Base-by-base conservation (phyloP, 1,140 invertebrate species). In the Neelides sp. region DNA sequence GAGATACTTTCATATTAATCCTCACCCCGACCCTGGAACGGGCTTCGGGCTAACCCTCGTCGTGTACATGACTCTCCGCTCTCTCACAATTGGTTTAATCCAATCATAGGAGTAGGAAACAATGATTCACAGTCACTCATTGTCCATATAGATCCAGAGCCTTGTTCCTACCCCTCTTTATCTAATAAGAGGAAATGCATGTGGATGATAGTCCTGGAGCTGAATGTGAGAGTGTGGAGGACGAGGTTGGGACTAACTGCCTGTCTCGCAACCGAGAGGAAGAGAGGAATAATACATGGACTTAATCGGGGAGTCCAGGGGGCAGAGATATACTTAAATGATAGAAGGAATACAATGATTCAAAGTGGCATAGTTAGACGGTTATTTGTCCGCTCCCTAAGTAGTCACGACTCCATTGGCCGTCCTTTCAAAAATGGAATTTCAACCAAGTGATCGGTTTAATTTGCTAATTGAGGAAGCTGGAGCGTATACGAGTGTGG, bases 381-480 rank as follows among this genome's bases (percentile, higher is more conserved):
- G 4, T 37, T n/a, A 5, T 5, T 7, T 37, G 5, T 4, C 35
- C 35, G n/a, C 20, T 15, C n/a, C 20, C 4, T 19, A 37, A 37
- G n/a, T 19, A 37, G 20, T n/a, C n/a, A n/a, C n/a, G n/a, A n/a
- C n/a, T n/a, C n/a, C n/a, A n/a, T n/a, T n/a, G n/a, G n/a, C n/a
- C n/a, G n/a, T n/a, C n/a, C n/a, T n/a, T n/a, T n/a, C n/a, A n/a
- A n/a, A n/a, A n/a, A n/a, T n/a, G n/a, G n/a, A n/a, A n/a, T n/a
- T n/a, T n/a, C n/a, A n/a, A n/a, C n/a, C n/a, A n/a, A n/a, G n/a
- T n/a, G 30, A 46, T 46, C 44, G 44, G 36, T 46, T 34, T 46
- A 46, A 46, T 46, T 48, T 48, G 47, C 32, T 49, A 49, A 49
- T 41, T 32, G 37, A 49, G 47, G 34, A 13, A 30, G n/a, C n/a